Base-by-base conservation (phyloP, 2,113 vertebrate species). In the Ailuropoda melanoleuca region DNA sequence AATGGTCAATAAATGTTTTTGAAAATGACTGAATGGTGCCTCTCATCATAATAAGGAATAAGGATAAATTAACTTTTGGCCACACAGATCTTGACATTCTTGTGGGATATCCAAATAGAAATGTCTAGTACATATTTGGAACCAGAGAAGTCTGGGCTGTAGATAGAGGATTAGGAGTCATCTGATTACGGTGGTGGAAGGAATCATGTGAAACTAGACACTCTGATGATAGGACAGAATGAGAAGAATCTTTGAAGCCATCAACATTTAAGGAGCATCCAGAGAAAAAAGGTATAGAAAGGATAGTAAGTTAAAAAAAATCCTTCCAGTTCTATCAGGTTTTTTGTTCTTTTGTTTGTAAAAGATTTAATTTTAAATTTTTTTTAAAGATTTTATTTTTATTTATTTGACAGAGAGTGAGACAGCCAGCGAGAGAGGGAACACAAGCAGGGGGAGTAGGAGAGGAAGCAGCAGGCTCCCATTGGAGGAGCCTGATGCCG, bases 11-110 rank as follows among this genome's bases (percentile, higher is more conserved):
- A 93, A 80, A n/a, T 83, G 26, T 37, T 82, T 88, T 88, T 82
- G 39, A 56, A 90, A 92, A 82, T 86, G 37, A 48, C 46, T 64
- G 15, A 60, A 80, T 93, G 48, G 46, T 90, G 62, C 23, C 29
- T 64, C n/a, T 93, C 23, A 80, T 75, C 81, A 87, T 55, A 53
- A 66, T 60, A 90, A 86, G 48, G n/a, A 96, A 72, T 96, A 70
- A 95, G 21, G 48, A 68, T 72, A 58, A 93, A 78, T 84, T 64
- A 64, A 66, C 5, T 87, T 87, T 81, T 95, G 74, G 34, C 31
- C 48, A 88, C 50, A 83, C 8, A 78, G 82, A 82, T 77, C 62
- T 85, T 48, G 56, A 66, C 26, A 83, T 43, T 84, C 37, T 24
- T 78, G 34, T 64, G 60, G 60, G 60, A 83, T 9, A 64, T 92